phyloP scores from a whole-genome alignment of 2,113 vertebrate genomes.

The Hypanus sabinus region DNA sequence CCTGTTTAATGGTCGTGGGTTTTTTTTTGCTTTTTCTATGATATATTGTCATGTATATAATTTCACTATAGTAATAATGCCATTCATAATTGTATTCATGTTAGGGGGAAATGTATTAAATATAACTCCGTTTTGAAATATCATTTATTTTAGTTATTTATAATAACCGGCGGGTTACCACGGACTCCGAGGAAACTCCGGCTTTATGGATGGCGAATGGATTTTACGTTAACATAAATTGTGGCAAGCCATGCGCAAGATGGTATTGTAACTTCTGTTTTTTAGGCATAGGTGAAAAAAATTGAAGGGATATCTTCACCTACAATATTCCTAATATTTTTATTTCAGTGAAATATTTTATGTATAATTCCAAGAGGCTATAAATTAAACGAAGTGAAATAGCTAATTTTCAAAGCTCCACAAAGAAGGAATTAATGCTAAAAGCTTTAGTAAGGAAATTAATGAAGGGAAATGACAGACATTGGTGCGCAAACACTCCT shows the following conservation, averaged over 20 bases:
- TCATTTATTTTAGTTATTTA: background rate
- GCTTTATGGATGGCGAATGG: background rate
- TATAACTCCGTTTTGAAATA: background rate
- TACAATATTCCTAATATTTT: background rate
- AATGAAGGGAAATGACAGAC: conserved; percentile 6
- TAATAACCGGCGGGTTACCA: background rate
- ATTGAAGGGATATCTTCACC: background rate
- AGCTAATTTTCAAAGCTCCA: background rate
- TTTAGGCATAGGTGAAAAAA: background rate
- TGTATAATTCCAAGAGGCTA: background rate
- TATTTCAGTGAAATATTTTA: background rate
- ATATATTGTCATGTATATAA: background rate
- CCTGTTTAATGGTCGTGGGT: background rate
- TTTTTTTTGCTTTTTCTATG: background rate
- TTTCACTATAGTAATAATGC: background rate
- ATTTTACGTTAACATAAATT: background rate
- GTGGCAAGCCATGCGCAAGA: background rate
- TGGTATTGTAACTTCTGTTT: background rate
- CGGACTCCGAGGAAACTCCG: background rate
- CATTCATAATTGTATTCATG: background rate
- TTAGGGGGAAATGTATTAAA: background rate
- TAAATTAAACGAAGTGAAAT: background rate
- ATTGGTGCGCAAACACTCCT: background rate
- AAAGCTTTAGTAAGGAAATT: background rate
- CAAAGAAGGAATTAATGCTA: background rate